Evolutionary conservation across 2,888 invertebrate species (phyloP).

Genomic region (Chrysolina haemoptera): DNA sequence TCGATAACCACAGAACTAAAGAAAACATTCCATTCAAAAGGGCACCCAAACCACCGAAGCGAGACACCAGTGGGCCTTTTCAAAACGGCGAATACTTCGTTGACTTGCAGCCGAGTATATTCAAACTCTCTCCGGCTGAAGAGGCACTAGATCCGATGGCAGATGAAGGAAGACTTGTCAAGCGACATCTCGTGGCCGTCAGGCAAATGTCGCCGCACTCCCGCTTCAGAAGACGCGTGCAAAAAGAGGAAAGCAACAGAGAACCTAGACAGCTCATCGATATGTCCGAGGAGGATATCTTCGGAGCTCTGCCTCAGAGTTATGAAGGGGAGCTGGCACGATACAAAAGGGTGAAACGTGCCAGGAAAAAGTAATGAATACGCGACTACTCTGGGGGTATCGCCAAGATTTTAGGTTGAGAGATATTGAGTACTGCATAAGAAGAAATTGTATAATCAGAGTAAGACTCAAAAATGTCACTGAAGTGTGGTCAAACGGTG

Average conservation of each 20-base stretch:
- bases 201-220: constrained; percentile 52
- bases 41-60: constrained; percentile 34
- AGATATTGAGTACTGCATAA: background rate
- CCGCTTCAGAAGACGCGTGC: constrained; percentile 50
- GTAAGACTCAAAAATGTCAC: background rate
- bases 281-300: constrained; percentile 66
- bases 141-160: constrained; percentile 48
- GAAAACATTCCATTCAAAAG: constrained; percentile 21
- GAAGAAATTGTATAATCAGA: background rate
- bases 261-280: constrained; percentile 57
- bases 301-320: constrained; percentile 67
- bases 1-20: background rate
- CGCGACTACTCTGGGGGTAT: no score
- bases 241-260: constrained; percentile 45
- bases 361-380: background rate
- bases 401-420: background rate
- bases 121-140: constrained; percentile 43
- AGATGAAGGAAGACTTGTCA: constrained; percentile 53
- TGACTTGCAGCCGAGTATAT: constrained; percentile 53
- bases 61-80: constrained; percentile 26
- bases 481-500: background rate
- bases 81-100: constrained; percentile 52
- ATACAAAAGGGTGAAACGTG: constrained; percentile 65
- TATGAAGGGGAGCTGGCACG: constrained; percentile 66
- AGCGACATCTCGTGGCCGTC: constrained; percentile 57